Percentiles rank a stretch among this genome's conserved stretches.
Evolutionary conservation across 2,797 vertebrate genomes (phyloP).

Genomic region (Linurgus olivaceus): DNA sequence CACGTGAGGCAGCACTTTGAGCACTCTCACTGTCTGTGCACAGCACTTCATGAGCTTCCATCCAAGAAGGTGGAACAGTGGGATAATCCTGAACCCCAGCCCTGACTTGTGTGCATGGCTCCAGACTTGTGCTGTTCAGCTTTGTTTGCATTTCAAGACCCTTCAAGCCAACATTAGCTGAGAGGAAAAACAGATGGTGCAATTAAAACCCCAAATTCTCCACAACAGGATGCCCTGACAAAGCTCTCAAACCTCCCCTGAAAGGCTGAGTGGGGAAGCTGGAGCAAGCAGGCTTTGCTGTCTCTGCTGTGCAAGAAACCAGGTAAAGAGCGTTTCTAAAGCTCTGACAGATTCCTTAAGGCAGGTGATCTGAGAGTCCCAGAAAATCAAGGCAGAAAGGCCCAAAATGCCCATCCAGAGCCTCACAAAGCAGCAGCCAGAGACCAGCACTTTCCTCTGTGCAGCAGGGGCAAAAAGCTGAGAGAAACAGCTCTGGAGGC

Average conservation of each 20-base stretch:
- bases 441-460: neutral
- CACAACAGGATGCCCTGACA: neutral
- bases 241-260: neutral
- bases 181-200: neutral
- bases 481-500: neutral
- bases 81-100: neutral
- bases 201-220: neutral
- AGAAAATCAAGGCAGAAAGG: neutral
- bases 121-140: neutral
- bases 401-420: neutral
- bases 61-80: fast-evolving
- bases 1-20: fast-evolving
- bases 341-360: neutral
- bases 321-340: neutral
- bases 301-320: neutral
- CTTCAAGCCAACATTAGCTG: slow-evolving; percentile 1
- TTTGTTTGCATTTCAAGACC: neutral
- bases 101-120: neutral
- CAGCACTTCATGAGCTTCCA: neutral
- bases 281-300: neutral
- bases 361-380: neutral
- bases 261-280: neutral
- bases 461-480: neutral
- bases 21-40: neutral
- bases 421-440: fast-evolving